A percentile compares a stretch with the other conserved stretches of the same genome.
Conservation (phyloP, 2,888 invertebrate species). For the Cyclophora punctaria region DNA sequence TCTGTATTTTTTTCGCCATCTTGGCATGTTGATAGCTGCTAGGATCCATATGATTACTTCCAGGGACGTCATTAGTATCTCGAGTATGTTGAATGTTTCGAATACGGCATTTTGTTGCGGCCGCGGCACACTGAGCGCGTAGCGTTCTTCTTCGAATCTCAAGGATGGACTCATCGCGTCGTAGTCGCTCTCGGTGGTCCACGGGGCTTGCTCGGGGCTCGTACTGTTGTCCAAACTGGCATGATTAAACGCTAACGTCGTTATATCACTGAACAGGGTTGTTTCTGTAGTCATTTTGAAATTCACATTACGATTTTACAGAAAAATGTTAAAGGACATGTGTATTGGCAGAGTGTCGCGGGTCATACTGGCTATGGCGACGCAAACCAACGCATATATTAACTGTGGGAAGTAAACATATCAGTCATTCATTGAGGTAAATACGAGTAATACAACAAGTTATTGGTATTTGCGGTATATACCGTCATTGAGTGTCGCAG, state of each 20-base stretch:
- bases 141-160: neutral
- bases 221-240: neutral
- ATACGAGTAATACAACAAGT: constrained; percentile 26
- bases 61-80: constrained; percentile 55
- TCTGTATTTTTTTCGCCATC: constrained; percentile 62
- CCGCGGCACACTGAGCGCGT: constrained; percentile 9
- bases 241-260: too few relatives aligned
- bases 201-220: neutral
- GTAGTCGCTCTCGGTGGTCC: neutral
- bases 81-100: constrained; percentile 45
- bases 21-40: constrained; percentile 48
- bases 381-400: constrained; percentile 14
- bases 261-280: too few relatives aligned
- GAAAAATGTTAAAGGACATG: neutral
- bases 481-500: constrained; percentile 37
- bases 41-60: constrained; percentile 46
- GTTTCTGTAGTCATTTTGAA: constrained; percentile 33
- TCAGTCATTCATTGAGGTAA: constrained; percentile 43
- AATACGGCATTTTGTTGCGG: constrained; percentile 25
- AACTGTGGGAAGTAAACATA: constrained; percentile 41
- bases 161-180: neutral
- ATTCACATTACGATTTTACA: too few relatives aligned
- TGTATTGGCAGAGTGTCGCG: constrained; percentile 15
- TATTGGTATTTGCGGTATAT: constrained; percentile 49
- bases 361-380: constrained; percentile 29